phyloP scores from a whole-genome alignment of 2,888 invertebrate genomes.

The Linnaemya vulpina region DNA sequence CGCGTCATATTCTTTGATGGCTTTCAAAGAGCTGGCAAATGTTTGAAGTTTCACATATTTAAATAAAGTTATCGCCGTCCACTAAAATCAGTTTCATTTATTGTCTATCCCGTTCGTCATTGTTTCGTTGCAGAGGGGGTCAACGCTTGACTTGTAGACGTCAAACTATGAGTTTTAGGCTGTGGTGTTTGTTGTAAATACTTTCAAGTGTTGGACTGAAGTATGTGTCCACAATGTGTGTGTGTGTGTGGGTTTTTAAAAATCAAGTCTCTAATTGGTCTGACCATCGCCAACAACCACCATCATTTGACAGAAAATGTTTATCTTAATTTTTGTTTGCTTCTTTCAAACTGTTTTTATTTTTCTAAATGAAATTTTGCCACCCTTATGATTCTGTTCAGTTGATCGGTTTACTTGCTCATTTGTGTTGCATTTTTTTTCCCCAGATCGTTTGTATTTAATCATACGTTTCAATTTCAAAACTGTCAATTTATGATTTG shows the following conservation, averaged over 20 bases:
- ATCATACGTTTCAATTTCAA: conserved; percentile 55
- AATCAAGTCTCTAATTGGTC: conserved; percentile 57
- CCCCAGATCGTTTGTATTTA: conserved; percentile 43
- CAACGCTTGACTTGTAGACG: conserved; percentile 55
- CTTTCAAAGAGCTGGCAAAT: conserved; percentile 65
- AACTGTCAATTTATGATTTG: conserved; percentile 68
- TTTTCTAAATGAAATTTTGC: background rate
- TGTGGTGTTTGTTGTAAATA: conserved; percentile 10
- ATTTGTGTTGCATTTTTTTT: conserved; percentile 27
- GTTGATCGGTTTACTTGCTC: conserved; percentile 1
- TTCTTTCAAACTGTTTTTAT: conserved; percentile 16
- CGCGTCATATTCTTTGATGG: conserved; percentile 36
- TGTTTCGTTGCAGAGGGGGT: conserved; percentile 43
- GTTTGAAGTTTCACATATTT: conserved; percentile 29
- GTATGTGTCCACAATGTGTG: conserved; percentile 14
- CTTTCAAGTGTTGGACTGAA: conserved; percentile 48
- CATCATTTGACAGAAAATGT: conserved; percentile 43
- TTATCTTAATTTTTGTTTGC: conserved; percentile 20
- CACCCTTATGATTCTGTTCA: conserved; percentile 47
- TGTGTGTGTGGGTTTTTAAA: conserved; percentile 8
- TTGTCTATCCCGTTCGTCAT: background rate
- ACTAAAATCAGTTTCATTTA: conserved; percentile 37
- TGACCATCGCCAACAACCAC: conserved; percentile 51
- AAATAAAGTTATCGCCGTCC: conserved; percentile 67
- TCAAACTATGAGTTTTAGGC: conserved; percentile 45